phyloP scores from a whole-genome alignment of 2,113 vertebrate species.

The Apteryx owenii region DNA sequence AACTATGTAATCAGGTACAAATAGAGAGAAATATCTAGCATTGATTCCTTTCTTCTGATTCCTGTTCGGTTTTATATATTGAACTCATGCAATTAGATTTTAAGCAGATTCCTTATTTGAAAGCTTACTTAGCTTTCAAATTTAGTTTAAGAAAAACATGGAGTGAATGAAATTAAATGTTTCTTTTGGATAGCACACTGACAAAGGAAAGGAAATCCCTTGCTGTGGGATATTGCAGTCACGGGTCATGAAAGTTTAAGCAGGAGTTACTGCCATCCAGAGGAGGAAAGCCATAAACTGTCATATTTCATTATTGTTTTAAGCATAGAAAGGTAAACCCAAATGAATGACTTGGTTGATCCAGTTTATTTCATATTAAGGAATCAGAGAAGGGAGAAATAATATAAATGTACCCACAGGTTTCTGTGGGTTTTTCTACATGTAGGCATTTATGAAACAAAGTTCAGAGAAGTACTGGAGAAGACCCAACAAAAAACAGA shows the following conservation, averaged over 20 bases:
- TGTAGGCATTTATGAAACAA: background rate
- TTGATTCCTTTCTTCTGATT: constrained; percentile 15
- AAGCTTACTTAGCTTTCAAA: constrained; percentile 33
- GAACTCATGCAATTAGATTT: background rate
- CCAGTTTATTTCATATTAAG: constrained; percentile 15
- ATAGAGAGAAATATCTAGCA: constrained; percentile 37
- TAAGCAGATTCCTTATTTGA: constrained; percentile 48
- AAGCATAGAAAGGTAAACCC: constrained; percentile 11
- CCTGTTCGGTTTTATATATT: constrained; percentile 7
- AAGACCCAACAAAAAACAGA: background rate
- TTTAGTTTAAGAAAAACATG: constrained; percentile 15
- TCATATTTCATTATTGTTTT: constrained; percentile 20
- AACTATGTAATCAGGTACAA: constrained; percentile 26
- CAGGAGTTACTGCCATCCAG: constrained; percentile 81
- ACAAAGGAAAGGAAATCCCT: constrained; percentile 72
- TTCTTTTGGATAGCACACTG: constrained; percentile 64
- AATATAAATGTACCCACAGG: background rate
- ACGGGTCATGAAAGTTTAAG: constrained; percentile 57
- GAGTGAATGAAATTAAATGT: constrained; percentile 55
- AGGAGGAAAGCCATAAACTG: constrained; percentile 71
- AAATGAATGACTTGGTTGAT: constrained; percentile 8
- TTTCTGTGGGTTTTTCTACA: background rate
- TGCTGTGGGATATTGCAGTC: constrained; percentile 41
- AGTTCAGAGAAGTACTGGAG: background rate
- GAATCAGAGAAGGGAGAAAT: constrained; percentile 7